Evolutionary conservation across 2,113 vertebrate species (phyloP), one percentile per base, ranked within the genome.

Genomic region (Phyllostomus hastatus): DNA sequence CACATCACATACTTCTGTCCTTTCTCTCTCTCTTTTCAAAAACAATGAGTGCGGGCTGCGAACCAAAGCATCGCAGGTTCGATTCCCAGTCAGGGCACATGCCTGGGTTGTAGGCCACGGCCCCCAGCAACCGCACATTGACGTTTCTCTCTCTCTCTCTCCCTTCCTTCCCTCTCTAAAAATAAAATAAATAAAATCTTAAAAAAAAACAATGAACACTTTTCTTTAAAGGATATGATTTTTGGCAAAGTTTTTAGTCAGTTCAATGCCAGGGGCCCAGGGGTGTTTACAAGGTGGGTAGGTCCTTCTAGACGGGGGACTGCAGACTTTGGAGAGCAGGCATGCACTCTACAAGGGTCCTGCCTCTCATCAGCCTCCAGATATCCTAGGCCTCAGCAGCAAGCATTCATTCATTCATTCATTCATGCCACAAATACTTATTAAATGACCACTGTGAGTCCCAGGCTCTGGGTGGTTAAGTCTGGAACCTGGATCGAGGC

Each of bases 221-320:
- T 64, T 41, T 59, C 15, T 90, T 91, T 24, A 7, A 91, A 78
- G 26, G 50, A 50, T 64, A 69, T 35, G 26, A 64, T 41, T 91
- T 95, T n/a, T 59, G 88, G 85, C 57, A 54, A 88, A 87, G 28
- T 90, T 96, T 72, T 50, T 48, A 88, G 57, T 69, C 16, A 93
- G 82, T 70, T 59, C 33, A 48, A 85, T 22, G 52, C 59, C 66
- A 86, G 52, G 17, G 15, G 35, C 28, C 35, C 48, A 14, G 17
- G 48, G 81, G 46, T 24, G 15, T 76, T n/a, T 67, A 41, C 24
- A 1, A 33, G 20, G 35, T 24, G 64, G 64, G 31, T 57, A 87
- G 81, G 9, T 52, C 46, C 70, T 61, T 83, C 33, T 52, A 85
- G 76, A 43, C 17, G 70, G 69, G 64, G 59, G 26, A n/a, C 57